Base-by-base conservation (phyloP, 2,888 invertebrate genomes). In the Zonitis immaculata region DNA sequence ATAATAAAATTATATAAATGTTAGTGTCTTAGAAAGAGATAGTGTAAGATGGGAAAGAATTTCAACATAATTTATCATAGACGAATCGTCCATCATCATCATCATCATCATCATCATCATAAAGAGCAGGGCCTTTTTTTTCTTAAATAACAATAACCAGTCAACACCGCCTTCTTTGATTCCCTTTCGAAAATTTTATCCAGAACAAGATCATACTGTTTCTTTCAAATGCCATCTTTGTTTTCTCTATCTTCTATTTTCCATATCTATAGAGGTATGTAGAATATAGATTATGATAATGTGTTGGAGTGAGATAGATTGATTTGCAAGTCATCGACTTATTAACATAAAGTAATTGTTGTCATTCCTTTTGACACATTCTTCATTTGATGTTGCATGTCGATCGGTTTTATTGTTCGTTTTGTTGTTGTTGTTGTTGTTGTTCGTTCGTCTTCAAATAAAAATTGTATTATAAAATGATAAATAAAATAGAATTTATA, bases 341-440 rank as follows among this genome's bases (percentile, higher is more conserved):
- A 70, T 70, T 70, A 69, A 66, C 69, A 70, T 70, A 70, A 69
- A 65, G 65, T 68, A 70, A 71, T 71, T 68, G 69, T 67, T 70
- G 69, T 71, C 69, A 68, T 68, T 68, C 66, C 61, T 62, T 59
- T 64, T 65, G 66, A 67, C 68, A 67, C 64, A 67, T 66, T 65
- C 66, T 58, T 58, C 53, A 4, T 4, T 39, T 20, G 52, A 57
- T 57, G 56, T 57, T 57, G 51, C 25, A 26, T 48, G 48, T 39
- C 20, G 39, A 39, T 39, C 39, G 39, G 18, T 39, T 47, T 51
- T 54, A 54, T 54, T 47, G 51, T 50, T 50, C 26, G 1, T 26
- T 26, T 26, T 26, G n/a, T 26, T 26, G 3, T 26, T 26, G 1
- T 8, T 26, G 1, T 26, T 26, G 22, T 22, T 22, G 22, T 22